phyloP scores from a whole-genome alignment of 1,140 invertebrate genomes.

The Frieseomelitta varia region DNA sequence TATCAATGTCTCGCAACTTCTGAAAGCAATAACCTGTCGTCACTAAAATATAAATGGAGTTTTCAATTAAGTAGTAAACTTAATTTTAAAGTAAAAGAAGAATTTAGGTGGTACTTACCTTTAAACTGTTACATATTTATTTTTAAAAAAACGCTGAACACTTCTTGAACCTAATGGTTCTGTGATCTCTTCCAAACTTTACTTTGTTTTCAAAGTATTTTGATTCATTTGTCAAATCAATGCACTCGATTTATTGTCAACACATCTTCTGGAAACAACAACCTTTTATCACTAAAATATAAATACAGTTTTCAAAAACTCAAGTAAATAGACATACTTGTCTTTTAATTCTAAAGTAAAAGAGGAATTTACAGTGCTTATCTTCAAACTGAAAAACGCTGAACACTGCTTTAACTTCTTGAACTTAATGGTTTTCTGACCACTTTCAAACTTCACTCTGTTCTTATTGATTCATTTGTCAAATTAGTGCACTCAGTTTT shows the following conservation, averaged over 20 bases:
- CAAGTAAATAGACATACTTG: too few relatives aligned
- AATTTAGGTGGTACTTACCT: neutral
- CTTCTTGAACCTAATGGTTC: neutral
- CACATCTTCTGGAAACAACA: too few relatives aligned
- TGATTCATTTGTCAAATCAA: neutral
- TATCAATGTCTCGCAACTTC: too few relatives aligned
- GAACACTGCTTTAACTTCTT: neutral
- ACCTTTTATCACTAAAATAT: too few relatives aligned
- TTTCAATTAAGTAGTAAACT: neutral
- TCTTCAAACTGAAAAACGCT: neutral
- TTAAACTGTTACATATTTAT: neutral
- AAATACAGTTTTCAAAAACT: too few relatives aligned
- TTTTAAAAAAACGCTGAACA: neutral
- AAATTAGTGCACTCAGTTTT: neutral
- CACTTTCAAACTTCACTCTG: neutral
- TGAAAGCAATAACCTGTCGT: neutral
- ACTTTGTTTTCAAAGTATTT: neutral
- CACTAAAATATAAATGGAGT: neutral
- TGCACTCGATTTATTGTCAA: too few relatives aligned
- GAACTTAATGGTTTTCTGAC: neutral
- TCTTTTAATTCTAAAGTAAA: neutral
- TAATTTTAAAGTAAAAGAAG: neutral
- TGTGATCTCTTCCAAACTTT: neutral
- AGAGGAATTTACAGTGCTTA: neutral
- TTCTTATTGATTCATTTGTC: neutral